Percentiles rank a stretch among this genome's conserved stretches.
Conservation (phyloP, 2,797 vertebrate species). For the Crocodylus rhombifer region DNA sequence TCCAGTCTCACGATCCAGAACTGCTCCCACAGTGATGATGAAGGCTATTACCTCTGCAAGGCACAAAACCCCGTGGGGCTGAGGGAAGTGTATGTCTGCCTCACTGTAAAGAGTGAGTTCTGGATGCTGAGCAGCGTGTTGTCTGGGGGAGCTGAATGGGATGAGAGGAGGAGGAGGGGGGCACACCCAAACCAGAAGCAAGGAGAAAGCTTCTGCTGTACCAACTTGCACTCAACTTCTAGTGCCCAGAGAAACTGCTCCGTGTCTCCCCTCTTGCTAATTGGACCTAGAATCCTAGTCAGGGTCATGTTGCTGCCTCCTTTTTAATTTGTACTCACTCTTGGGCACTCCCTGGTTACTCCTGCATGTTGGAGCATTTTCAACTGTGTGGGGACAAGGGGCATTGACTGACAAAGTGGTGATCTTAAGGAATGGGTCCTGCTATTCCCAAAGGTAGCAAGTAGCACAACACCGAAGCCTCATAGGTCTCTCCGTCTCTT, state of each 20-base stretch:
- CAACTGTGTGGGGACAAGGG: background rate
- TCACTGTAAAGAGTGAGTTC: slow-evolving; percentile 88
- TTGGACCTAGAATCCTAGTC: rapidly evolving
- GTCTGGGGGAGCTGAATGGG: background rate
- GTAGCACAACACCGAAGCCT: no score
- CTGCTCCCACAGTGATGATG: slow-evolving; percentile 84
- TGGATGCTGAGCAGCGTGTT: background rate
- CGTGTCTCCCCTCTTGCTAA: background rate
- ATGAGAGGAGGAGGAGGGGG: background rate
- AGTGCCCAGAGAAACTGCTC: background rate
- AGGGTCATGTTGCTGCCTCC: background rate
- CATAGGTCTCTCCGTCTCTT: no score
- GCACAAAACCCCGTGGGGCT: slow-evolving; percentile 87
- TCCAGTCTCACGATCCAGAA: slow-evolving; percentile 88
- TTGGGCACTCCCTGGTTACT: background rate
- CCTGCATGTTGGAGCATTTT: background rate
- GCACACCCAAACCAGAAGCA: rapidly evolving
- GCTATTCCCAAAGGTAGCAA: no score
- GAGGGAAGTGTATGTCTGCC: slow-evolving; percentile 85
- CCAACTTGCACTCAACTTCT: rapidly evolving
- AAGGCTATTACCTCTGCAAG: slow-evolving; percentile 89
- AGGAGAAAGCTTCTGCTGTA: rapidly evolving
- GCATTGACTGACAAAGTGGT: background rate
- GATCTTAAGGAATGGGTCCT: background rate
- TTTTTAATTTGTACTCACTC: background rate